Base-by-base conservation (phyloP, 2,113 vertebrate species). In the Gallinago undulata region DNA sequence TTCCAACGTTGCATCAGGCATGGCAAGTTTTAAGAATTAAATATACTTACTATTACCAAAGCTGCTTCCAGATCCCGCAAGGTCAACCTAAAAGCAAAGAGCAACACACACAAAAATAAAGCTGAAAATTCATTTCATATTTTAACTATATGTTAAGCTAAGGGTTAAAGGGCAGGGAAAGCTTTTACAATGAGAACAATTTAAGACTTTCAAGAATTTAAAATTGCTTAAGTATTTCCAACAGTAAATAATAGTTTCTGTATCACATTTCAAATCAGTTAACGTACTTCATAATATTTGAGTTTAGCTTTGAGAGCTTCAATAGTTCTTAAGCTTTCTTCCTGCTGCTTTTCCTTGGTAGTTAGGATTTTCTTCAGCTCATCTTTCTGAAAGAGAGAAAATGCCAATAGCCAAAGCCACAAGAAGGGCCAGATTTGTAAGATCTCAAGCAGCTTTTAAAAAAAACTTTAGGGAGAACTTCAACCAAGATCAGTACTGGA, bases 251-350 rank as follows among this genome's bases (percentile, higher is more conserved):
- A 8, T 21, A 62, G 28, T 4, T 73, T 66, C 76, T 48, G 0
- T 1, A 50, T 51, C 28, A 28, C 48, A 77, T 67, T 62, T 67
- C 64, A 67, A 53, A 67, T 19, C 33, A 63, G 80, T 35, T 69
- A 27, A 97, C 98, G 5, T 91, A 99, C 99, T 99, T 99, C 96
- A 74, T 98, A 98, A 90, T 98, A 99, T 87, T 98, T 98, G 76
- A 99, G 98, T 95, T 99, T 99, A 41, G 98, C 98, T 97, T 98
- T 99, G 91, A 99, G 98, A 35, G 98, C 98, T 78, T 99, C 99
- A 35, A 97, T 96, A 56, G 98, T 98, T 94, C 98, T 98, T 73
- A 98, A 84, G 24, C 98, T 99, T 94, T 99, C 99, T 23, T 99
- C 99, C 74, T 98, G 98, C 45, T 99, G 99, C 96, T 98, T 99